phyloP scores from a whole-genome alignment of 2,113 vertebrate species.

The Grammomys surdaster region DNA sequence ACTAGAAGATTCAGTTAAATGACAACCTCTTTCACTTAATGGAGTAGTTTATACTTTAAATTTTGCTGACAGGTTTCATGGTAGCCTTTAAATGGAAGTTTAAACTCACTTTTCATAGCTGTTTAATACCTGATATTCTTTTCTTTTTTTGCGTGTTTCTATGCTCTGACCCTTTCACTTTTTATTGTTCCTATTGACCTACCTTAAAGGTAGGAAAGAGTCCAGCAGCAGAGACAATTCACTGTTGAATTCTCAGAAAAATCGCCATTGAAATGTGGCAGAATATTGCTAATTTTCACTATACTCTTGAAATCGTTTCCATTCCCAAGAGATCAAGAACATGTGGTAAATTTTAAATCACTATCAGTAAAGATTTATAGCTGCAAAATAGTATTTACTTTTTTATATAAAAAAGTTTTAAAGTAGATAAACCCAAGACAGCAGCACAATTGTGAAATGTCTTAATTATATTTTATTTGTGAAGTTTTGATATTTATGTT shows the following conservation, averaged over 20 bases:
- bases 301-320: constrained; percentile 61
- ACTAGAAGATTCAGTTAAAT: constrained; percentile 70
- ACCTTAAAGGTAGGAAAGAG: constrained; percentile 60
- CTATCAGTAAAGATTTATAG: constrained; percentile 61
- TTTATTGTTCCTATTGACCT: constrained; percentile 71
- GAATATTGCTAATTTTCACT: constrained; percentile 73
- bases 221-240: constrained; percentile 1
- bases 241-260: constrained; percentile 62
- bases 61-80: constrained; percentile 64
- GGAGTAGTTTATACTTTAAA: constrained; percentile 58
- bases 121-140: background rate
- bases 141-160: constrained; percentile 7
- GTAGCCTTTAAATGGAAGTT: constrained; percentile 56
- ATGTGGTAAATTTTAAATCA: constrained; percentile 64
- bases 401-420: background rate
- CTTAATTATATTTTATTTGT: no score
- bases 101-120: constrained; percentile 69
- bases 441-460: no score
- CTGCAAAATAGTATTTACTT: constrained; percentile 33
- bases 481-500: no score
- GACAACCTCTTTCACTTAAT: constrained; percentile 58
- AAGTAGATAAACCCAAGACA: no score
- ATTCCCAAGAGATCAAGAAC: constrained; percentile 60
- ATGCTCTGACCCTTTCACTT: constrained; percentile 54
- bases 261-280: constrained; percentile 38